Conservation (phyloP, 2,888 invertebrate genomes). For the Polydrusus pterygomalis region DNA sequence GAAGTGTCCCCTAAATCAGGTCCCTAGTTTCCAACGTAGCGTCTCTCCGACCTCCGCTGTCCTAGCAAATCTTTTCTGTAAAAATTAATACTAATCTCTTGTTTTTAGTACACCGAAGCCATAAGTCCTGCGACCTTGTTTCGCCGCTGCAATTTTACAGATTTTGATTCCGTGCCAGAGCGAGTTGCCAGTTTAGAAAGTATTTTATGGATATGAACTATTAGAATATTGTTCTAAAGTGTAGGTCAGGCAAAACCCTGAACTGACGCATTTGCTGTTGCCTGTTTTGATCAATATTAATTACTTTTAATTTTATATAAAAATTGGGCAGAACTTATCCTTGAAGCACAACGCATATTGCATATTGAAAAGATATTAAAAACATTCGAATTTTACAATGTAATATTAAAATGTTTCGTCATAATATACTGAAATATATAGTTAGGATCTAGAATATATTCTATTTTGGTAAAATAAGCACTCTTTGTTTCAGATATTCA, state of each 20-base stretch:
- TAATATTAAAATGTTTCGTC: too few species aligned
- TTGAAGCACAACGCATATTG: too few species aligned
- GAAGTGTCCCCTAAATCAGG: background rate
- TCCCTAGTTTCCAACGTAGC: background rate
- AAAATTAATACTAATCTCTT: constrained; percentile 8
- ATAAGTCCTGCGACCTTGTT: background rate
- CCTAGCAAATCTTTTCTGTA: background rate
- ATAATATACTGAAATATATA: too few species aligned
- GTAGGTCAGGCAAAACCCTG: too few species aligned
- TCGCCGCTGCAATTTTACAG: background rate
- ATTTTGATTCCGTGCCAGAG: background rate
- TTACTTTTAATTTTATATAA: too few species aligned
- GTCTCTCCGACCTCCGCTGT: background rate
- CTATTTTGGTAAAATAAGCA: background rate
- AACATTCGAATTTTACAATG: too few species aligned
- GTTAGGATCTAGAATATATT: too few species aligned
- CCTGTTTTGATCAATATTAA: too few species aligned
- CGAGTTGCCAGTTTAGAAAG: background rate
- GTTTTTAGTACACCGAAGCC: background rate
- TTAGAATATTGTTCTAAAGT: background rate
- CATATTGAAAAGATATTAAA: too few species aligned
- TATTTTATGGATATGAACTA: background rate
- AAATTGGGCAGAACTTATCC: too few species aligned
- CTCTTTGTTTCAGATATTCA: constrained; percentile 12
- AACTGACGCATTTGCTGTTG: too few species aligned